A percentile compares a stretch with the other conserved stretches of the same genome.
phyloP scores from a whole-genome alignment of 1,140 invertebrate genomes.

The Thaumatotibia leucotreta region DNA sequence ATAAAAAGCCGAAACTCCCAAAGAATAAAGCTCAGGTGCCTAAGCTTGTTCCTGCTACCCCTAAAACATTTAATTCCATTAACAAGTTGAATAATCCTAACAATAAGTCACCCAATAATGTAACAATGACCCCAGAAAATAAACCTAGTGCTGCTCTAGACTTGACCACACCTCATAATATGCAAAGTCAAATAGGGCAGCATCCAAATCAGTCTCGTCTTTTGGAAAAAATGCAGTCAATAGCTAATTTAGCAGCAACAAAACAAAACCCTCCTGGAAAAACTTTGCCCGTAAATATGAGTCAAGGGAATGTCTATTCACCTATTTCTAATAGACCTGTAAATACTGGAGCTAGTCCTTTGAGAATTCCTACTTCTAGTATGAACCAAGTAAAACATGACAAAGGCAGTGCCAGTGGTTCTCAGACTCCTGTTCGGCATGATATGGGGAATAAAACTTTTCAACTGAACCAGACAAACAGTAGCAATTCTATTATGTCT shows the following conservation, averaged over 20 bases:
- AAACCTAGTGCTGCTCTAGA: constrained; percentile 65
- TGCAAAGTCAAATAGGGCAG: constrained; percentile 62
- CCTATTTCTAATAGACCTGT: constrained; percentile 43
- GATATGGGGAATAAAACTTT: constrained; percentile 43
- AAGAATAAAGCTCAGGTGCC: constrained; percentile 71
- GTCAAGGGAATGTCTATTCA: constrained; percentile 49
- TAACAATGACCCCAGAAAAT: constrained; percentile 34
- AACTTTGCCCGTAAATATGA: constrained; percentile 37
- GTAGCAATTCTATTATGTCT: constrained; percentile 33
- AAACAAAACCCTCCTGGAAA: constrained; percentile 64
- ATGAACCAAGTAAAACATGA: constrained; percentile 56
- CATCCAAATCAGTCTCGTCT: constrained; percentile 60
- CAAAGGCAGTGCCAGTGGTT: constrained; percentile 32
- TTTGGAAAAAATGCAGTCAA: constrained; percentile 74
- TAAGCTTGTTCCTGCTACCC: constrained; percentile 62
- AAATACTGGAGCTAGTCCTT: constrained; percentile 34
- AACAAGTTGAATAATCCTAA: constrained; percentile 30
- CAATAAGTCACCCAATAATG: constrained; percentile 31
- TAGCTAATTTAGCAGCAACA: constrained; percentile 71
- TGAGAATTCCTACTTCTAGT: constrained; percentile 51
- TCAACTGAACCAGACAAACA: constrained; percentile 36
- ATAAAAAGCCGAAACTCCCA: constrained; percentile 65
- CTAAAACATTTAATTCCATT: constrained; percentile 56
- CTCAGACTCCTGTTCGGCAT: constrained; percentile 35
- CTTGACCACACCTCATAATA: constrained; percentile 67